phyloP scores from a whole-genome alignment of 2,113 vertebrate genomes.

The Ammospiza caudacuta region DNA sequence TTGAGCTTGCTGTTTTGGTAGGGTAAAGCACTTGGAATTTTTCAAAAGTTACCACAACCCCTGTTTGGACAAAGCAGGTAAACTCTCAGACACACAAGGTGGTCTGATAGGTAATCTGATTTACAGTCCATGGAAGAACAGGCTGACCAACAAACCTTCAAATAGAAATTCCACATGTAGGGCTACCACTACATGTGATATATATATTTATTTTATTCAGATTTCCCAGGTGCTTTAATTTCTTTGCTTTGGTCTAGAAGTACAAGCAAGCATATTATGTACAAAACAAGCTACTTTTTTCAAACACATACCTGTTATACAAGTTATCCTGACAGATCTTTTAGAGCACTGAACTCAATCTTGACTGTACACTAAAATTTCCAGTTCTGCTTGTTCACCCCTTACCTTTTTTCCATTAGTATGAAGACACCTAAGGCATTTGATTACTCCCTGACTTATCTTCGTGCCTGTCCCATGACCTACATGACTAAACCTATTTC shows the following conservation, averaged over 20 bases:
- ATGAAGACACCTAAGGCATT: background rate
- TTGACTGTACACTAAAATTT: conserved; percentile 23
- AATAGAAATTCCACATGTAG: background rate
- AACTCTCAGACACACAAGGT: background rate
- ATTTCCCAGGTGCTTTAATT: background rate
- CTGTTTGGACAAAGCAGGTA: background rate
- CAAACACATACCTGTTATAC: background rate
- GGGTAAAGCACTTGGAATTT: background rate
- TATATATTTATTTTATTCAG: background rate
- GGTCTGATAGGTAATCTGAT: background rate
- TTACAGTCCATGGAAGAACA: background rate
- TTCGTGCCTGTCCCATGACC: background rate
- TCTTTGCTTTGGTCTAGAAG: background rate
- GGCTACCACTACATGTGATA: background rate
- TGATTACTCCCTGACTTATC: background rate
- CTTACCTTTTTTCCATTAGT: background rate
- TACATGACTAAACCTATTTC: background rate
- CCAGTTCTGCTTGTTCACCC: conserved; percentile 46
- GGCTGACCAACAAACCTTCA: background rate
- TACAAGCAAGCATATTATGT: background rate
- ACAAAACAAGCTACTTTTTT: background rate
- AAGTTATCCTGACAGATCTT: conserved; percentile 1
- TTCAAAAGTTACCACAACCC: background rate
- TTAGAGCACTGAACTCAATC: background rate
- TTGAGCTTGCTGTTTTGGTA: background rate